These are phyloP conservation scores for Jaculus jaculus DNA, from an alignment of 2,113 vertebrate genomes.

Conservation along the genomic window DNA sequence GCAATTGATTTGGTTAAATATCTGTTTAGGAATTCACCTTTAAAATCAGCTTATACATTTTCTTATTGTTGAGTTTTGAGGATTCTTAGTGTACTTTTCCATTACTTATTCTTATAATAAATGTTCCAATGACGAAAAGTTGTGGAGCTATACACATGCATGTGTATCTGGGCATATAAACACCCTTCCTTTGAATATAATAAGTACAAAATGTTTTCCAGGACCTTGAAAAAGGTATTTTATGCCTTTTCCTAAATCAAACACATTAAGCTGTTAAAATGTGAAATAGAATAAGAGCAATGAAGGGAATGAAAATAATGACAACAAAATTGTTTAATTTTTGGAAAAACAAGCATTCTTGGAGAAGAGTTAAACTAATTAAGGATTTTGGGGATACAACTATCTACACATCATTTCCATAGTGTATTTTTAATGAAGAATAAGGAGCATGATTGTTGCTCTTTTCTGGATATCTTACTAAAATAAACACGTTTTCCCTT, in stretches of 20 bases:
- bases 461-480: slow-evolving; percentile 17
- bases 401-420: slow-evolving; percentile 30
- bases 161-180: too few relatives aligned
- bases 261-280: slow-evolving; percentile 34
- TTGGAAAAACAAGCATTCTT: background rate
- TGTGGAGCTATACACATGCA: background rate
- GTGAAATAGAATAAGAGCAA: slow-evolving; percentile 50
- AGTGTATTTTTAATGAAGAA: background rate
- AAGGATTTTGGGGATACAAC: background rate
- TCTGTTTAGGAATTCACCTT: background rate
- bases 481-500: slow-evolving; percentile 57
- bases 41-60: background rate
- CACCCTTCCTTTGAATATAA: background rate
- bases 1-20: background rate
- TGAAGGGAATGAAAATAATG: background rate
- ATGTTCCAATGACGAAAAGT: slow-evolving; percentile 56
- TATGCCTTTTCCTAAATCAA: slow-evolving; percentile 61
- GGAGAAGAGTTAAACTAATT: slow-evolving; percentile 13
- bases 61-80: slow-evolving; percentile 23
- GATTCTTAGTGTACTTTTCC: slow-evolving; percentile 61
- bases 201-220: slow-evolving; percentile 34
- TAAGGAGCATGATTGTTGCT: background rate
- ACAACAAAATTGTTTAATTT: background rate
- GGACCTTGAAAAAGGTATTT: slow-evolving; percentile 8
- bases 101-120: slow-evolving; percentile 65